These are phyloP conservation scores for Tragulus kanchil DNA, from an alignment of 2,113 vertebrate genomes.

Conservation along the genomic window DNA sequence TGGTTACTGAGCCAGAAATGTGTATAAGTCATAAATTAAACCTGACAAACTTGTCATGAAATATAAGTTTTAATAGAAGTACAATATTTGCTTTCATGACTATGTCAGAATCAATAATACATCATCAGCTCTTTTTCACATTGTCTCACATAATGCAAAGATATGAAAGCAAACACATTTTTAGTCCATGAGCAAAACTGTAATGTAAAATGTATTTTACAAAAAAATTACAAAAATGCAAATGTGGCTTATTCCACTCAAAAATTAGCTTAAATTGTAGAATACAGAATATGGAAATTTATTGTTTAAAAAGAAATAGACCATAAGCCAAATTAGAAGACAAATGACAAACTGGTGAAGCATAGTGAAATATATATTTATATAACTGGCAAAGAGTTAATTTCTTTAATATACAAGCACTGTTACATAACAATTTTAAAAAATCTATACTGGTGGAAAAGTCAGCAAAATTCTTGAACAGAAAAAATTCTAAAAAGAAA, in stretches of 20 bases:
- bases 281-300: slow-evolving; percentile 20
- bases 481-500: neutral
- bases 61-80: slow-evolving; percentile 86
- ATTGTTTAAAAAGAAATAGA: slow-evolving; percentile 30
- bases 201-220: neutral
- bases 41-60: slow-evolving; percentile 89
- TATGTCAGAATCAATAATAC: slow-evolving; percentile 88
- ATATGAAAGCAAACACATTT: slow-evolving; percentile 80
- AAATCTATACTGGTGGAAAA: neutral
- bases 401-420: neutral
- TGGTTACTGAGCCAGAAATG: slow-evolving; percentile 83
- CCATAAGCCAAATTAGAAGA: neutral
- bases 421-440: neutral
- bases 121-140: slow-evolving; percentile 78
- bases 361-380: neutral
- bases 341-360: neutral
- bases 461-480: neutral
- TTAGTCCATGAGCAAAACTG: slow-evolving; percentile 60
- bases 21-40: slow-evolving; percentile 86
- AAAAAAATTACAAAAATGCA: slow-evolving; percentile 52
- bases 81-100: slow-evolving; percentile 87
- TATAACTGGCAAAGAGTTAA: neutral
- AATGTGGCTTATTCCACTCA: neutral
- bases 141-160: slow-evolving; percentile 73
- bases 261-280: slow-evolving; percentile 42